A percentile compares a stretch with the other conserved stretches of the same genome.
Conservation (phyloP, 2,888 invertebrate genomes). For the Argyresthia albistria region DNA sequence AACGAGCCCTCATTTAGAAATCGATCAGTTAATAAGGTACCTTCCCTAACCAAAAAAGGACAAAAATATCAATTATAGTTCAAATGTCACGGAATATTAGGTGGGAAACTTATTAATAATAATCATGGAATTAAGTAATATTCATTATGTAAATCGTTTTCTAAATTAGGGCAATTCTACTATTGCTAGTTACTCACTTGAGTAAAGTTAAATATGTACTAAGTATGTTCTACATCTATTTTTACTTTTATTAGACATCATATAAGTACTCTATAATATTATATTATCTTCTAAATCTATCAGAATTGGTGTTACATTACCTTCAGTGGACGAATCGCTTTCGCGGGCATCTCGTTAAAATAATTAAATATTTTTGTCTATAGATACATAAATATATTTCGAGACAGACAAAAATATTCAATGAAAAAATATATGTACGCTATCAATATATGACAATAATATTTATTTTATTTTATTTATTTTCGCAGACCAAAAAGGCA, state of each 20-base stretch:
- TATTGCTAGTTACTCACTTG: not conserved
- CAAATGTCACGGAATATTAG: too few relatives aligned
- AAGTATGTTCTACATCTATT: not conserved
- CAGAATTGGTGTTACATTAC: slow-evolving; percentile 60
- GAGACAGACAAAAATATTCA: not conserved
- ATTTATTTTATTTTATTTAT: too few relatives aligned
- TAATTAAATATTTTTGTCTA: not conserved
- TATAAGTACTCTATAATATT: slow-evolving; percentile 16
- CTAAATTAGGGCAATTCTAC: too few relatives aligned
- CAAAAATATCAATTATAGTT: too few relatives aligned
- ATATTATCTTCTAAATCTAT: slow-evolving; percentile 1
- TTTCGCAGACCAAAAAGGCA: not conserved
- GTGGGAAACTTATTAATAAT: too few relatives aligned
- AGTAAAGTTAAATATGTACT: not conserved
- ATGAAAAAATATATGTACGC: not conserved
- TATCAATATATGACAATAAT: too few relatives aligned
- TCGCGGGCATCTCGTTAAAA: slow-evolving; percentile 33
- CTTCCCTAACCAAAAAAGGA: too few relatives aligned
- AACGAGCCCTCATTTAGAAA: too few relatives aligned
- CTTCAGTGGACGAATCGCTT: slow-evolving; percentile 66
- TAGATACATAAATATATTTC: slow-evolving; percentile 11
- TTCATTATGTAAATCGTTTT: too few relatives aligned
- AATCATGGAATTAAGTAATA: too few relatives aligned
- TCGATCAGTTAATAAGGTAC: too few relatives aligned
- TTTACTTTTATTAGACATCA: not conserved